A percentile compares a stretch with the other conserved stretches of the same genome.
Conservation (phyloP, 2,797 vertebrate species). For the Enteromius paludinosus region DNA sequence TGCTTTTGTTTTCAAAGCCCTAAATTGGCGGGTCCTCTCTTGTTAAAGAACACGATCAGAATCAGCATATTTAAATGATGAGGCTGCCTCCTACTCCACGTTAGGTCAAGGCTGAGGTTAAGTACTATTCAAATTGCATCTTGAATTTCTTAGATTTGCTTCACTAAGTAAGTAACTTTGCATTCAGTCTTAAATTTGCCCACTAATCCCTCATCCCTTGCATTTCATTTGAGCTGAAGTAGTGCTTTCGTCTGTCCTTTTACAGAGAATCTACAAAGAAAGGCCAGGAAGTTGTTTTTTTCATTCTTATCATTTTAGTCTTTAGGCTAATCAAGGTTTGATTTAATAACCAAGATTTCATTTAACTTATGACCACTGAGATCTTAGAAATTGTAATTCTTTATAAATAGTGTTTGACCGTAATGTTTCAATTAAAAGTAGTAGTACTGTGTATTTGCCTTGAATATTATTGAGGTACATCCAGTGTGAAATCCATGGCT, state of each 20-base stretch:
- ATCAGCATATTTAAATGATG: neutral
- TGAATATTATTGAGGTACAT: neutral
- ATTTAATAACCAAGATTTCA: neutral
- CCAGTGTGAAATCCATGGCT: neutral
- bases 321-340: neutral
- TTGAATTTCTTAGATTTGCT: constrained; percentile 2
- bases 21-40: neutral
- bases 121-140: constrained; percentile 8
- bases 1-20: neutral
- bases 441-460: neutral
- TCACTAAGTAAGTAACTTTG: constrained; percentile 9
- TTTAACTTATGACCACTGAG: neutral
- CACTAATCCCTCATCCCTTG: neutral
- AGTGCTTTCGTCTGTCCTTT: neutral
- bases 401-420: neutral
- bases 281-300: neutral
- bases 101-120: neutral
- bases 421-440: constrained; percentile 4
- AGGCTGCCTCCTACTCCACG: neutral
- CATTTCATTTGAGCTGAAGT: neutral
- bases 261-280: neutral
- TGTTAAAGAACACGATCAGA: neutral
- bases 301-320: neutral
- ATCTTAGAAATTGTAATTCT: neutral
- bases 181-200: constrained; percentile 12